A percentile compares a stretch with the other conserved stretches of the same genome.
These are phyloP conservation scores for Neostethus bicornis DNA, from an alignment of 2,797 vertebrate genomes.

Conservation along the genomic window DNA sequence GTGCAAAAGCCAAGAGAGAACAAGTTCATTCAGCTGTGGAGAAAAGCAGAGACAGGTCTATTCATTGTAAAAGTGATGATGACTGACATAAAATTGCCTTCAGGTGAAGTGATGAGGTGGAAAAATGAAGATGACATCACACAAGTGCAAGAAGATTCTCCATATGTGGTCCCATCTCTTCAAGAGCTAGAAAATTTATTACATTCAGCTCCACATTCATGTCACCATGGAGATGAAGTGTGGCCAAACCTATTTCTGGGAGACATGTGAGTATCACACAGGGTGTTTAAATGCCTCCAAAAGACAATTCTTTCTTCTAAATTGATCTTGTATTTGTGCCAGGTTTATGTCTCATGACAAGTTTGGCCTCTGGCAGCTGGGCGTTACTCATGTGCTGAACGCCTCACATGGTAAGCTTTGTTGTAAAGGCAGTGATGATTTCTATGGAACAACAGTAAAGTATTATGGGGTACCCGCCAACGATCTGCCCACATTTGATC, in stretches of 20 bases:
- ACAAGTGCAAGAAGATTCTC: constrained; percentile 1
- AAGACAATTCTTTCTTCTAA: neutral
- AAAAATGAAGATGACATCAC: neutral
- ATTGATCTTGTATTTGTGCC: constrained; percentile 10
- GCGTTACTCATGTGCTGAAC: constrained; percentile 84
- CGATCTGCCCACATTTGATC: constrained; percentile 77
- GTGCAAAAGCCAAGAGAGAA: constrained; percentile 14
- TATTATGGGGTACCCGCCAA: constrained; percentile 80
- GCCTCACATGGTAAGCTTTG: constrained; percentile 85
- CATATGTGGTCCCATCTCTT: constrained; percentile 63
- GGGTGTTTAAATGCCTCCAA: neutral
- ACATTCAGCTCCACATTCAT: constrained; percentile 80
- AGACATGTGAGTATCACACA: constrained; percentile 86
- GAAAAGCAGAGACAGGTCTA: neutral
- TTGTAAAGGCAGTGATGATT: constrained; percentile 82
- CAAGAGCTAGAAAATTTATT: constrained; percentile 86
- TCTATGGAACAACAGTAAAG: constrained; percentile 79
- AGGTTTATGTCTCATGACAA: constrained; percentile 79
- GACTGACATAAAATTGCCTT: constrained; percentile 10
- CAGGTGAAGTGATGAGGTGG: neutral
- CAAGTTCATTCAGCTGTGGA: constrained; percentile 8
- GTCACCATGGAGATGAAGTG: constrained; percentile 89
- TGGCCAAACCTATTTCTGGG: constrained; percentile 93
- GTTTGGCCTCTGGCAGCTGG: constrained; percentile 81
- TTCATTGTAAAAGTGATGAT: constrained; percentile 4